A percentile compares a stretch with the other conserved stretches of the same genome.
phyloP scores from a whole-genome alignment of 2,113 vertebrate species.

The Tyto alba region DNA sequence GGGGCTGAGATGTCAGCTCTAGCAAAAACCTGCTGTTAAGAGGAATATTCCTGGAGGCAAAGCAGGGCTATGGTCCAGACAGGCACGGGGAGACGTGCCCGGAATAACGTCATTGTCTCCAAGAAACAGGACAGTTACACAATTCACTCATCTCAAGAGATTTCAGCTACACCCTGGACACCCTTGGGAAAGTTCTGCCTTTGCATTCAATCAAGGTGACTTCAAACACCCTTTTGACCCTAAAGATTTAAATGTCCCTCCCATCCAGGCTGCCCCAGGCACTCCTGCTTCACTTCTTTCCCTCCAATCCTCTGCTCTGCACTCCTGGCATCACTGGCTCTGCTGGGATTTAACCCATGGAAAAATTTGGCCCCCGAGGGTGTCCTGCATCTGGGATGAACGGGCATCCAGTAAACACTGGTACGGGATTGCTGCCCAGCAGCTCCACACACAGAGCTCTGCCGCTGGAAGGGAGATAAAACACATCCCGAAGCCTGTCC shows the following conservation, averaged over 20 bases:
- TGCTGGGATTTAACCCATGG: neutral
- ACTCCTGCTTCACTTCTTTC: neutral
- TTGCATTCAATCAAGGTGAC: neutral
- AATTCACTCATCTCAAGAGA: neutral
- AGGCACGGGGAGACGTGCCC: accelerated
- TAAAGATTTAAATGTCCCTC: neutral
- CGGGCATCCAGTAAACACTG: neutral
- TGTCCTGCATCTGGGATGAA: neutral
- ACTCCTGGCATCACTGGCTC: neutral
- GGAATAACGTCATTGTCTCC: neutral
- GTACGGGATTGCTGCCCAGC: neutral
- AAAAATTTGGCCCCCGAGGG: neutral
- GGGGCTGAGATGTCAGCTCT: neutral
- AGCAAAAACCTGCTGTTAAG: accelerated
- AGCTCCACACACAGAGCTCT: neutral
- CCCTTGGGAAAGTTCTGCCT: neutral
- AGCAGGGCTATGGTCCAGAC: neutral
- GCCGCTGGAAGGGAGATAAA: neutral
- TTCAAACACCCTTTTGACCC: neutral
- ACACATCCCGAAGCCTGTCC: neutral
- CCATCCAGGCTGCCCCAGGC: neutral
- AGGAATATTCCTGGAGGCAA: neutral
- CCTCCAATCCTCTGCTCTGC: neutral
- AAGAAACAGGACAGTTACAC: neutral
- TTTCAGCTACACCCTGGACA: neutral